Base-by-base conservation (phyloP, 2,888 invertebrate species). In the Andrena camellia region DNA sequence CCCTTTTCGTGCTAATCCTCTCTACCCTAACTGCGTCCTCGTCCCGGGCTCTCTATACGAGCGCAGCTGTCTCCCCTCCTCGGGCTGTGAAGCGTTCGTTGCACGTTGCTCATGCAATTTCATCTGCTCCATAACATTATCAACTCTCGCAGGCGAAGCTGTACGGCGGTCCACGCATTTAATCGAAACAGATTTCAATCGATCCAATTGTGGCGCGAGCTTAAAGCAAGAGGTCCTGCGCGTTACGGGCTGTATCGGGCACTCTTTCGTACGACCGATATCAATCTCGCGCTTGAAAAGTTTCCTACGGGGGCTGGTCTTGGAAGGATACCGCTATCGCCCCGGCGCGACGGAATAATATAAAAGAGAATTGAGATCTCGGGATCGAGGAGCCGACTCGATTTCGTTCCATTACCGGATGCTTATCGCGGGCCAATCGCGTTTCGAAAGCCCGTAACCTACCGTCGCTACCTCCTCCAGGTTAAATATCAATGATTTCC, bases 91-190 rank as follows among this genome's bases (percentile, higher is more conserved):
- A 48, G 50, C 59, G 62, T 17, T 77, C 63, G 74, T 62, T 66
- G 66, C 66, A 59, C 80, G 63, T 66, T 50, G 33, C 66, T 63
- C 74, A 20, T 75, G 54, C 54, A 68, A 70, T 76, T 80, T 76
- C 67, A 74, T 81, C 63, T 75, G 70, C 54, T 64, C 57, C 80
- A 78, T 84, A 87, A 87, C 82, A 86, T 87, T 86, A 86, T 88
- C 88, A 84, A 88, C 79, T 86, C 72, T 86, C 72, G 72, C 78
- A 73, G 72, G 80, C 78, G 86, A 88, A 87, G 84, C 86, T 78
- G 59, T 74, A 83, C 78, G 87, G 83, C 77, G 72, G 83, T 74
- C 81, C 87, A 67, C n/a, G 68, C 81, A 66, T 83, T 78, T 73
- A 76, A 48, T 75, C 83, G 80, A 72, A 57, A 72, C 59, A 73